Evolutionary conservation across 2,888 invertebrate genomes (phyloP).

Genomic region (Atrina japonica): DNA sequence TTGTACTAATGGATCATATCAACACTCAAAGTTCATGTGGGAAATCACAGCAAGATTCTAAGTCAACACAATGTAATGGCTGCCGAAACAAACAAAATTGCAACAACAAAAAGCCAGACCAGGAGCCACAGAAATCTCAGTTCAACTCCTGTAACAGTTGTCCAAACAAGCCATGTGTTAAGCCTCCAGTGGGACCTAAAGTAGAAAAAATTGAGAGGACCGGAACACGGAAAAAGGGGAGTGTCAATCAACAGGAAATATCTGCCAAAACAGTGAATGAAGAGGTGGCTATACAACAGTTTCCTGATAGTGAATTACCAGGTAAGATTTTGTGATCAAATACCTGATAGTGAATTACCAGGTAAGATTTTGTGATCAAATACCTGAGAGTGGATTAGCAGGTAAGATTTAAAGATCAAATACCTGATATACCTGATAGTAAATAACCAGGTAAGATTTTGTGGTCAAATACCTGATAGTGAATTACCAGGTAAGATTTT

Average conservation of each 20-base stretch:
- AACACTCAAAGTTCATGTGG: slow-evolving; percentile 15
- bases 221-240: neutral
- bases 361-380: slow-evolving; percentile 49
- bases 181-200: slow-evolving; percentile 20
- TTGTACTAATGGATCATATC: slow-evolving; percentile 32
- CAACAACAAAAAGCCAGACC: neutral
- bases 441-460: slow-evolving; percentile 53
- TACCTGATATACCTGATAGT: slow-evolving; percentile 56
- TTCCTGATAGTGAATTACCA: slow-evolving; percentile 55
- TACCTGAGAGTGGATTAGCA: slow-evolving; percentile 55
- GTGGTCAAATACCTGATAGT: slow-evolving; percentile 51
- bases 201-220: slow-evolving; percentile 10
- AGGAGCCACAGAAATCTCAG: slow-evolving; percentile 5
- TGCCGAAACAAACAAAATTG: neutral
- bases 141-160: slow-evolving; percentile 10
- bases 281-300: slow-evolving; percentile 41
- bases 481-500: slow-evolving; percentile 54
- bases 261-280: slow-evolving; percentile 36
- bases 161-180: slow-evolving; percentile 2
- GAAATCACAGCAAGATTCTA: no score
- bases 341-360: slow-evolving; percentile 55
- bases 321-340: slow-evolving; percentile 49
- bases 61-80: neutral
- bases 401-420: slow-evolving; percentile 48
- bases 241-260: slow-evolving; percentile 21